These are phyloP conservation scores for Eledona agricola DNA, from an alignment of 2,888 invertebrate species.

Conservation along the genomic window DNA sequence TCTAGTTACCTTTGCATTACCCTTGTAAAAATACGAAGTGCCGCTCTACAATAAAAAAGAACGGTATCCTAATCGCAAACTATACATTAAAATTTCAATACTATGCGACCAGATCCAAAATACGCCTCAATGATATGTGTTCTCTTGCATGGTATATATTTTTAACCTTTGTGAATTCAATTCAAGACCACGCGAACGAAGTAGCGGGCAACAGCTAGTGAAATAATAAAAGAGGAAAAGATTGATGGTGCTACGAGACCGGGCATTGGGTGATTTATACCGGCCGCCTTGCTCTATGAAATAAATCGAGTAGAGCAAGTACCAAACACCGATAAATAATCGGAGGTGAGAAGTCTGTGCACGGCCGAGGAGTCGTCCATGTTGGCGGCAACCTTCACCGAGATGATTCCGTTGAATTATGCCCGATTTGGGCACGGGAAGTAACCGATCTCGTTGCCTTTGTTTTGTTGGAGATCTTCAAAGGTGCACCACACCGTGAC, in stretches of 20 bases:
- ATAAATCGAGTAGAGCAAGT: conserved; percentile 24
- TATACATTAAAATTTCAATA: too few relatives aligned
- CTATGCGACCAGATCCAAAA: too few relatives aligned
- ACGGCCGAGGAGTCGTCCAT: conserved; percentile 2
- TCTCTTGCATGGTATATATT: too few relatives aligned
- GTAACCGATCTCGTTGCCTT: conserved; percentile 30
- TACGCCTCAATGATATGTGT: too few relatives aligned
- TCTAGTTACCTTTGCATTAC: too few relatives aligned
- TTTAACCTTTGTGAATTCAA: too few relatives aligned
- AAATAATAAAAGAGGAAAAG: conserved; percentile 28
- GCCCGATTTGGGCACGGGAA: conserved; percentile 33
- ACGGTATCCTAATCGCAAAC: too few relatives aligned
- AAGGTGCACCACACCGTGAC: conserved; percentile 27
- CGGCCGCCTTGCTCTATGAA: conserved; percentile 14
- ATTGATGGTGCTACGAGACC: conserved; percentile 10
- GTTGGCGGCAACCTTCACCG: conserved; percentile 13
- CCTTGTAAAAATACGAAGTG: too few relatives aligned
- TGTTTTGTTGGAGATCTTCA: conserved; percentile 28
- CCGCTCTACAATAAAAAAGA: too few relatives aligned
- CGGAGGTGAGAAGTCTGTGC: conserved; percentile 34
- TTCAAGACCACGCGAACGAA: too few relatives aligned
- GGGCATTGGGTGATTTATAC: conserved; percentile 28
- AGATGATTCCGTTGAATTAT: conserved; percentile 6
- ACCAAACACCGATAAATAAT: conserved; percentile 19
- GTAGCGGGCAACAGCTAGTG: conserved; percentile 11